A percentile compares a stretch with the other conserved stretches of the same genome.
Conservation (phyloP, 1,140 invertebrate genomes). For the Myzus persicae region DNA sequence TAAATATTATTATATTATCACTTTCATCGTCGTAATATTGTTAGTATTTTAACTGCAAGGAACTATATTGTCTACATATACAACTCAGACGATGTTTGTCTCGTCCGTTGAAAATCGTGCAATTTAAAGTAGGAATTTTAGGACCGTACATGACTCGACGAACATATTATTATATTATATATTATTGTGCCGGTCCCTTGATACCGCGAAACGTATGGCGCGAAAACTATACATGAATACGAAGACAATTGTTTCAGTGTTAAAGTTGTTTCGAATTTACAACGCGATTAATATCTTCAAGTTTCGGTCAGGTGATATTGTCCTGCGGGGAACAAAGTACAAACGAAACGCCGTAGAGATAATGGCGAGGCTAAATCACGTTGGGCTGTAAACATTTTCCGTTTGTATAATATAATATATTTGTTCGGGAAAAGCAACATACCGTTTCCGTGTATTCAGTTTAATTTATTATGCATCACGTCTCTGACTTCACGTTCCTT, state of each 20-base stretch:
- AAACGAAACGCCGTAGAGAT: neutral
- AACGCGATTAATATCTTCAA: constrained; percentile 37
- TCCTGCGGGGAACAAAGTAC: constrained; percentile 22
- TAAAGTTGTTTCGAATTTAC: constrained; percentile 39
- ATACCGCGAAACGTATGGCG: neutral
- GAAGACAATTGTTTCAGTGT: constrained; percentile 26
- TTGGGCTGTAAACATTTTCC: constrained; percentile 36
- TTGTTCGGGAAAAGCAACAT: neutral
- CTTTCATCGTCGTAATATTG: neutral
- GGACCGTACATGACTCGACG: neutral
- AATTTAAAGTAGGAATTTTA: neutral
- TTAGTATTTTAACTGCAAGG: neutral
- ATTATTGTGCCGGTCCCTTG: neutral
- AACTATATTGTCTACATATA: neutral
- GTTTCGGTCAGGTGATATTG: constrained; percentile 41
- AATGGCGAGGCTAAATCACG: constrained; percentile 32
- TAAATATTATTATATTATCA: too few species aligned
- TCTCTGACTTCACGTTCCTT: neutral
- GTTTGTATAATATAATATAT: neutral
- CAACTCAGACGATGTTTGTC: neutral
- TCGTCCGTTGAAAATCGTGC: neutral
- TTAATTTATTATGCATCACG: constrained; percentile 26
- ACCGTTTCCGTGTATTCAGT: neutral
- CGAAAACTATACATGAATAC: neutral
- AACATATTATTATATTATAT: neutral